Conservation (phyloP, 1,140 invertebrate genomes). For the Pteromalus puparum region DNA sequence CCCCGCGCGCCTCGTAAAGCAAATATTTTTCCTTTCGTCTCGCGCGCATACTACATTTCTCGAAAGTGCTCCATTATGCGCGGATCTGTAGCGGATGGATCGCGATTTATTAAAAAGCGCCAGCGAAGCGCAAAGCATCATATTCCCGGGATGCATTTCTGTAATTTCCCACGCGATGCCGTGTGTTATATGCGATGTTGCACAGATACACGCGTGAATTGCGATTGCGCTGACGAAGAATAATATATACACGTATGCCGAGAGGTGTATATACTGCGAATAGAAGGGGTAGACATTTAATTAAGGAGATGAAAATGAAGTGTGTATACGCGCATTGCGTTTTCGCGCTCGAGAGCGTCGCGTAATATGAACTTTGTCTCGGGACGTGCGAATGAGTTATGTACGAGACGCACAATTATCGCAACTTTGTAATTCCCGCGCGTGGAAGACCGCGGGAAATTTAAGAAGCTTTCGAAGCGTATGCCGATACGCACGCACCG, state of each 20-base stretch:
- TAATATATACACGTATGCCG: not conserved
- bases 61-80: conserved; percentile 43
- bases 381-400: too few relatives aligned
- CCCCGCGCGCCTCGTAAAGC: not conserved
- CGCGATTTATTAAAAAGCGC: conserved; percentile 48
- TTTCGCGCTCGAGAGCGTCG: not conserved
- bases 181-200: too few relatives aligned
- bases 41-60: not conserved
- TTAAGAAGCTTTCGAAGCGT: not conserved
- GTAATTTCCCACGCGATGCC: conserved; percentile 53
- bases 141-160: conserved; percentile 48
- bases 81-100: not conserved
- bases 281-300: not conserved
- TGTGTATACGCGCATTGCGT: not conserved
- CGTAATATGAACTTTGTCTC: not conserved
- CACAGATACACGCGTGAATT: not conserved
- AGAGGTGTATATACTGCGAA: too few relatives aligned
- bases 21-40: conserved; percentile 46
- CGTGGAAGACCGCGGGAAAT: not conserved
- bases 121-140: conserved; percentile 10
- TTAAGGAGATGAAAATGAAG: not conserved
- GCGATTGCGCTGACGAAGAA: not conserved
- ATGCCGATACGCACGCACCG: not conserved
- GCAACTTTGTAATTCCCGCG: not conserved
- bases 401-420: not conserved